Evolutionary conservation across 2,888 invertebrate genomes (phyloP).

Genomic region (Catocala fraxini): DNA sequence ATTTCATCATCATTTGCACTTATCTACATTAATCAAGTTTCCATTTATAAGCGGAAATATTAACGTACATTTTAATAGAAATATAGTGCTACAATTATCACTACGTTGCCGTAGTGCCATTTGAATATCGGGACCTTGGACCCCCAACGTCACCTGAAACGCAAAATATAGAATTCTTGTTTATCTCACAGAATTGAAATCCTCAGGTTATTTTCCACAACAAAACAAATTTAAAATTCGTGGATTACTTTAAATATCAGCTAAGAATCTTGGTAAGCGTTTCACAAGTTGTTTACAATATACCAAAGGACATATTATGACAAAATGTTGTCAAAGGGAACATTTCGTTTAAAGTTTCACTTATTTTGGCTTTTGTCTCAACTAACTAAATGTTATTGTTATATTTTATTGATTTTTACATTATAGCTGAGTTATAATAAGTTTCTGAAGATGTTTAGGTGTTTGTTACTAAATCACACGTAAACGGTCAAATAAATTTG

Average conservation of each 20-base stretch:
- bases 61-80: background rate
- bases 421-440: too few relatives aligned
- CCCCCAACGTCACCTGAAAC: constrained; percentile 23
- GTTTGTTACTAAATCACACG: too few relatives aligned
- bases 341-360: too few relatives aligned
- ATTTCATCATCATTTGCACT: too few relatives aligned
- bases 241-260: constrained; percentile 9
- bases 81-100: background rate
- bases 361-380: too few relatives aligned
- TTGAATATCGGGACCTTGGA: constrained; percentile 53
- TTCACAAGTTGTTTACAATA: background rate
- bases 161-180: constrained; percentile 26
- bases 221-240: constrained; percentile 9
- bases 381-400: too few relatives aligned
- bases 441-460: too few relatives aligned
- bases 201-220: constrained; percentile 1
- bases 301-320: background rate
- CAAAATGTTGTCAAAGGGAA: too few relatives aligned
- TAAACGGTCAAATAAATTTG: too few relatives aligned
- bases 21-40: too few relatives aligned
- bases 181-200: constrained; percentile 14
- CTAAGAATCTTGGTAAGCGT: background rate
- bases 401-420: too few relatives aligned
- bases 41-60: background rate
- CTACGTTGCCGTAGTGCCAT: constrained; percentile 36